Percentiles rank a stretch among this genome's conserved stretches.
Evolutionary conservation across 1,140 invertebrate species (phyloP).

Genomic region (Camponotus vicinus): DNA sequence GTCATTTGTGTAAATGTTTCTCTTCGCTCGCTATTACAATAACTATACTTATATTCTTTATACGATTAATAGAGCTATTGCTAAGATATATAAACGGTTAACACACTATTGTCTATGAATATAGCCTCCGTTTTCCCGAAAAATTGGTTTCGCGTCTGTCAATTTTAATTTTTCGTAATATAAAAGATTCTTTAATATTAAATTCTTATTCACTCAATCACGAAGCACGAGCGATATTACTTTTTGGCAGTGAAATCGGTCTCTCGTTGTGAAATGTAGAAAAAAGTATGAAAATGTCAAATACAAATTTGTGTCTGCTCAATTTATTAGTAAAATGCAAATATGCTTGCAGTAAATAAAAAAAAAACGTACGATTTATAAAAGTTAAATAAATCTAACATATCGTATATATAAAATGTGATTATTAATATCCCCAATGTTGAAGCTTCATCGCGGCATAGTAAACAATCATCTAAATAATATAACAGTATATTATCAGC

Average conservation of each 20-base stretch:
- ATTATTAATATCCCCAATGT: slow-evolving; percentile 18
- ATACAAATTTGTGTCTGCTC: neutral
- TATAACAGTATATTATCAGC: neutral
- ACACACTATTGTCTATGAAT: slow-evolving; percentile 75
- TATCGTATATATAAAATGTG: neutral
- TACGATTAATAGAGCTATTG: slow-evolving; percentile 53
- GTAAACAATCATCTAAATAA: slow-evolving; percentile 13
- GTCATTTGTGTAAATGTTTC: slow-evolving; percentile 70
- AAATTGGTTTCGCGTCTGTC: neutral
- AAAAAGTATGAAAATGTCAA: slow-evolving; percentile 31
- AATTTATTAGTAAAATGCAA: neutral
- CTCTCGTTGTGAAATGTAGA: slow-evolving; percentile 43
- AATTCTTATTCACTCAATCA: neutral
- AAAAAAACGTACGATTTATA: slow-evolving; percentile 42
- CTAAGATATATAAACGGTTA: slow-evolving; percentile 60
- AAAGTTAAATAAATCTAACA: neutral
- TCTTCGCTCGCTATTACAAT: slow-evolving; percentile 59
- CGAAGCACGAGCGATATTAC: neutral
- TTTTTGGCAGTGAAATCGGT: slow-evolving; percentile 40
- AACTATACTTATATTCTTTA: slow-evolving; percentile 51
- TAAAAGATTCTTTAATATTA: slow-evolving; percentile 16
- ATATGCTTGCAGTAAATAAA: slow-evolving; percentile 15
- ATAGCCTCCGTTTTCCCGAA: slow-evolving; percentile 68
- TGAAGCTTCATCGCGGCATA: neutral
- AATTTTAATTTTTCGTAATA: slow-evolving; percentile 26